Evolutionary conservation across 2,888 invertebrate genomes (phyloP).

Genomic region (Philereme transversata): DNA sequence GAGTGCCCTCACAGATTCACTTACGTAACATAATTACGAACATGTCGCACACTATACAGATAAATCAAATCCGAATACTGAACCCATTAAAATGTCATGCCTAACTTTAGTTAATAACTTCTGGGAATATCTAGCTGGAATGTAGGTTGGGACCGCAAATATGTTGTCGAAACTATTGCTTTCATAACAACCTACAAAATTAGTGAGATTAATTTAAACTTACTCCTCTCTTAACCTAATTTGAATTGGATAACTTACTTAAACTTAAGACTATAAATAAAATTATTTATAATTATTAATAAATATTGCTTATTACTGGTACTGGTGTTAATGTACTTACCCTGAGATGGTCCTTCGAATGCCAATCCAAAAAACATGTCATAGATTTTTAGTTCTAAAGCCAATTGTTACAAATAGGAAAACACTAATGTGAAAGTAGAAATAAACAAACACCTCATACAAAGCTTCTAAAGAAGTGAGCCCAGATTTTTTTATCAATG

Average conservation of each 20-base stretch:
- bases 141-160: conserved; percentile 5
- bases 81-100: conserved; percentile 25
- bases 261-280: no score
- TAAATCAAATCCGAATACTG: conserved; percentile 41
- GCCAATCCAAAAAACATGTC: no score
- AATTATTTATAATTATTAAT: no score
- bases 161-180: conserved; percentile 13
- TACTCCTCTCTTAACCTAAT: neutral
- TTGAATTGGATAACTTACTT: neutral
- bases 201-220: neutral
- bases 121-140: neutral
- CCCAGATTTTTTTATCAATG: conserved; percentile 42
- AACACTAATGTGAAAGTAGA: no score
- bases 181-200: conserved; percentile 5
- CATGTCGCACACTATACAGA: conserved; percentile 35
- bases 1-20: conserved; percentile 20
- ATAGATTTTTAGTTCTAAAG: no score
- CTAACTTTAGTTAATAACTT: conserved; percentile 7
- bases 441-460: no score
- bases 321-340: no score
- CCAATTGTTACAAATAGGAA: no score
- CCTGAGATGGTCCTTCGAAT: no score
- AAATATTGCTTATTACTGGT: no score
- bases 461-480: conserved; percentile 4
- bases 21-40: conserved; percentile 35